These are phyloP conservation scores for Ammodytes marinus DNA, from an alignment of 2,113 vertebrate species.

Conservation along the genomic window DNA sequence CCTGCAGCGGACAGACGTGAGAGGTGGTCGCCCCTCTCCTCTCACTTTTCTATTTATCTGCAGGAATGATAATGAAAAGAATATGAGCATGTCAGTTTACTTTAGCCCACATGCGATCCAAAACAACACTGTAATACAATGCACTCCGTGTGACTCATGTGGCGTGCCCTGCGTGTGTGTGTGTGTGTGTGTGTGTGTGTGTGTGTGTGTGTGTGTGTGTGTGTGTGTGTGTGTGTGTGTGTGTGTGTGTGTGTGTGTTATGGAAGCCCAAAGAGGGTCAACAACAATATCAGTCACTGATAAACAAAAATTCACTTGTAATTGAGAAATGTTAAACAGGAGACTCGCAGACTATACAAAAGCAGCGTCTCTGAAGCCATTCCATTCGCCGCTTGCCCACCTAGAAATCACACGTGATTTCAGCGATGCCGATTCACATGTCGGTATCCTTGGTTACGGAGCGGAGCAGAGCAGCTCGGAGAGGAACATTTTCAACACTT, in stretches of 20 bases:
- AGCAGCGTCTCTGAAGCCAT: constrained; percentile 34
- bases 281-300: constrained; percentile 70
- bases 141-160: constrained; percentile 54
- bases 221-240: constrained; percentile 16
- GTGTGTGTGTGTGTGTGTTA: constrained; percentile 52
- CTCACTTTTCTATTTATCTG: constrained; percentile 69
- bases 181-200: constrained; percentile 44
- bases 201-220: constrained; percentile 37
- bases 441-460: constrained; percentile 77
- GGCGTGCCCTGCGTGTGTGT: constrained; percentile 22
- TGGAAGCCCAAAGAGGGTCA: constrained; percentile 42
- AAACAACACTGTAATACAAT: constrained; percentile 62
- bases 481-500: constrained; percentile 70
- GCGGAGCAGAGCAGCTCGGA: constrained; percentile 56
- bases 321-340: constrained; percentile 70
- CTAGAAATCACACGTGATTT: constrained; percentile 52
- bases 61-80: constrained; percentile 57
- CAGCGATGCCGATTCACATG: constrained; percentile 54
- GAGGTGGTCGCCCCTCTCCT: constrained; percentile 23
- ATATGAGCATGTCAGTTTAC: constrained; percentile 66
- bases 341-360: constrained; percentile 61
- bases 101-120: constrained; percentile 63
- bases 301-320: constrained; percentile 62
- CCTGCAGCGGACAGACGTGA: background rate
- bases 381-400: constrained; percentile 35